Base-by-base conservation (phyloP, 2,797 vertebrate species). In the Diplodus sargus region DNA sequence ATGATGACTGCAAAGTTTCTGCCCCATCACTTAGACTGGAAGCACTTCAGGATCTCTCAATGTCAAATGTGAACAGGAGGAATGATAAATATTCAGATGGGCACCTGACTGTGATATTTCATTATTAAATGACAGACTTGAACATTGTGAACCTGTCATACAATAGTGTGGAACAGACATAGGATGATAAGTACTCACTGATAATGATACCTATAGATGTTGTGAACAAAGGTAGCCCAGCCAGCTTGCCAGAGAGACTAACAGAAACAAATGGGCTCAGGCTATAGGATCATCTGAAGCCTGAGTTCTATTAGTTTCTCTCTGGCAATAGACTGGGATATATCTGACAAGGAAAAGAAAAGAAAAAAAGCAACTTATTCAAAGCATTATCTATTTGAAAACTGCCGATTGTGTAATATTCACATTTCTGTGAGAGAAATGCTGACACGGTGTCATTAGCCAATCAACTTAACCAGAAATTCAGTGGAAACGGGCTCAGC, bases 401-500 rank as follows among this genome's bases (percentile, higher is more conserved):
- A 28, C 34, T 39, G 39, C 16, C 25, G 22, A 66, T 64, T 53
- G 10, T 59, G 53, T 10, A 1, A 0, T 63, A 59, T 42, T 25
- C 8, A 65, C 5, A 52, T 54, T 47, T 48, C 18, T 65, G n/a
- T n/a, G 17, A 17, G 5, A 42, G 9, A 80, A 58, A 64, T 25
- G 47, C 63, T 73, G 60, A 71, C 16, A n/a, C 9, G 14, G 12
- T 48, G 16, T 65, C 16, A 82, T 79, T 39, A 51, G 39, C 11
- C 18, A 39, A 70, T 78, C 1, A 52, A 42, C 45, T 30, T 78
- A 15, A 62, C 34, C 20, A 68, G 28, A 70, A 79, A 77, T 76
- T 86, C 30, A 25, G 23, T 66, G 66, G 66, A 88, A 87, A 82
- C 18, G 5, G 0, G 14, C 42, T 74, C 18, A 45, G 16, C 15